Evolutionary conservation across 2,797 vertebrate genomes (phyloP), one percentile per base, ranked within the genome.

Genomic region (Pantherophis alleghaniensis): DNA sequence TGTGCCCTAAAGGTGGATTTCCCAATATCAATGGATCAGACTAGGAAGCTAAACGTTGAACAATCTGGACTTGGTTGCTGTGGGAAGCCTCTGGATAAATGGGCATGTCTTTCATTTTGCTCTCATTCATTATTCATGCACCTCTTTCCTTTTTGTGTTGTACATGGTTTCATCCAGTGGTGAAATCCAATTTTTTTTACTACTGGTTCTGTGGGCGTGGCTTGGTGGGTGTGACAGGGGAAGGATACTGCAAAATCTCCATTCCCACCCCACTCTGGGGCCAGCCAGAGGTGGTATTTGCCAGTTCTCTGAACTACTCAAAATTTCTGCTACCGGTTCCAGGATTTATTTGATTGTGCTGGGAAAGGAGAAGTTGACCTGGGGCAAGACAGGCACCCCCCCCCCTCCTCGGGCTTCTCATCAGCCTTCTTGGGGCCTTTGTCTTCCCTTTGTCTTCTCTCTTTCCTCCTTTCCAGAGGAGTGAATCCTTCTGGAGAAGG

Each of bases 91-190:
- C 7, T 28, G n/a, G 47, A 11, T 32, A 53, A 32, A 63, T 26
- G 3, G 79, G 55, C 56, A 1, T 74, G 61, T 53, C 20, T 59
- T 59, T 94, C 91, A 7, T 59, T 93, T 83, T 83, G 0, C 0
- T 10, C 63, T 90, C 91, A 86, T 95, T 95, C 93, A 69, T 93
- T 90, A 92, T 95, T 95, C 94, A 93, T 94, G 79, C 57, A 37
- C 16, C 69, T 42, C 69, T 37, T 42, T 42, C 32, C 6, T 12
- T 93, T 95, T 79, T 20, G 22, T 87, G 92, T 74, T 87, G 88
- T 66, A 53, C 61, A 87, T 89, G 79, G 53, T 93, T 89, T 87
- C 4, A 0, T 26, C 37, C 87, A 91, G 47, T 51, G 7, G 47
- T 7, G 47, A 51, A 7, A 51, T 51, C 47, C 47, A 51, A 51